Percentiles rank a stretch among this genome's conserved stretches.
Conservation (phyloP, 1,140 invertebrate genomes). For the Riptortus pedestris region DNA sequence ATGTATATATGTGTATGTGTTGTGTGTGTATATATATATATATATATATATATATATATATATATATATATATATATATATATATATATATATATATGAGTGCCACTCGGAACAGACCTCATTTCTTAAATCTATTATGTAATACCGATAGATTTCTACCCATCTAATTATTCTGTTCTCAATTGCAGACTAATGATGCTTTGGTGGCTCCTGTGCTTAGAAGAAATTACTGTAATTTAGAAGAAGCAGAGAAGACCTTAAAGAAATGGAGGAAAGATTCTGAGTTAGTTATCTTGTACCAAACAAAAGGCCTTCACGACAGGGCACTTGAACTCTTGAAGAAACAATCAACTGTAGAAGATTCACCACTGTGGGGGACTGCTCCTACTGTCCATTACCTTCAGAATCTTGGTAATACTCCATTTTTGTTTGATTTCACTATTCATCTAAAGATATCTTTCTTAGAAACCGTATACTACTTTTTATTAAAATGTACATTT, state of each 20-base stretch:
- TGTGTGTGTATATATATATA: too few relatives aligned
- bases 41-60: too few relatives aligned
- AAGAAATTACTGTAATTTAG: slow-evolving; percentile 88
- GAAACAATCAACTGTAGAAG: slow-evolving; percentile 62
- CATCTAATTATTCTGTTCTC: too few relatives aligned
- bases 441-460: not conserved
- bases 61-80: too few relatives aligned
- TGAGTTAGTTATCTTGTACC: slow-evolving; percentile 92
- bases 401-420: slow-evolving; percentile 64
- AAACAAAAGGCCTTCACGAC: slow-evolving; percentile 74
- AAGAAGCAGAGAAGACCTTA: slow-evolving; percentile 84
- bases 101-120: too few relatives aligned
- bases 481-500: too few relatives aligned
- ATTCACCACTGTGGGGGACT: slow-evolving; percentile 67
- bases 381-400: slow-evolving; percentile 83
- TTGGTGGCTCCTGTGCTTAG: slow-evolving; percentile 81
- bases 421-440: too few relatives aligned
- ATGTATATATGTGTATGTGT: too few relatives aligned
- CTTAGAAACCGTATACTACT: too few relatives aligned
- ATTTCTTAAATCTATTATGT: too few relatives aligned
- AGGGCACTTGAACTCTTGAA: slow-evolving; percentile 82
- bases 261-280: slow-evolving; percentile 77
- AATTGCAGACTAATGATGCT: slow-evolving; percentile 82
- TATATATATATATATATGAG: too few relatives aligned
- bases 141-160: too few relatives aligned